Conservation (phyloP, 2,888 invertebrate genomes). For the Baronia brevicornis region DNA sequence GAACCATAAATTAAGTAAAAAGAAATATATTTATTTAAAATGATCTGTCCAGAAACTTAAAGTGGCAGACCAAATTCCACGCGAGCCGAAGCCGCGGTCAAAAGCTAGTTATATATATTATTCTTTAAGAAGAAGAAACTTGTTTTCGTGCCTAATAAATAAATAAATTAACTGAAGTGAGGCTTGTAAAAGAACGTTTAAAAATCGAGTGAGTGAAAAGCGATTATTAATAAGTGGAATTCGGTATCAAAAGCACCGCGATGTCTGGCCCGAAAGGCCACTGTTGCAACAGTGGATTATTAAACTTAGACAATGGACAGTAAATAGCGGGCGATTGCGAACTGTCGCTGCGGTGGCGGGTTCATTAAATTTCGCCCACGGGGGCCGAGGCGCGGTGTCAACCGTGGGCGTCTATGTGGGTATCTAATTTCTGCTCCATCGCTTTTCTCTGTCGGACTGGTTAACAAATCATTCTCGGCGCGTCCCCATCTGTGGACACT, state of each 20-base stretch:
- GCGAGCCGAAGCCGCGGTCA: too few species aligned
- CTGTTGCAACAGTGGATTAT: constrained; percentile 21
- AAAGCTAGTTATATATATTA: too few species aligned
- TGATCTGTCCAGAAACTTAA: too few species aligned
- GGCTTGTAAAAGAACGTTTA: too few species aligned
- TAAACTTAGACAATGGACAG: constrained; percentile 37
- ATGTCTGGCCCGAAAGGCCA: constrained; percentile 17
- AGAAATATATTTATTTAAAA: too few species aligned
- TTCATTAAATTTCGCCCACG: constrained; percentile 54
- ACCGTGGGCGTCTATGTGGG: constrained; percentile 33
- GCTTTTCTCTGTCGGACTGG: constrained; percentile 13
- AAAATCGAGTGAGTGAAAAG: constrained; percentile 18
- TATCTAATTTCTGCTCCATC: constrained; percentile 24
- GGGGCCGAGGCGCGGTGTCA: constrained; percentile 23
- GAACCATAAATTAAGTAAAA: too few species aligned
- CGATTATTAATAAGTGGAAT: constrained; percentile 21
- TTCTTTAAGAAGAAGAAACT: too few species aligned
- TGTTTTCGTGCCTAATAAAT: too few species aligned
- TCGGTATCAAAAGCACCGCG: constrained; percentile 28
- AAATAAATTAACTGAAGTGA: too few species aligned
- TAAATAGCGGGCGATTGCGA: constrained; percentile 43
- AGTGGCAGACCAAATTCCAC: too few species aligned
- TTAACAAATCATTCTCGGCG: constrained; percentile 14
- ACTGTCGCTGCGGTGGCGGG: constrained; percentile 35
- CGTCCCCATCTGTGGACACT: too few species aligned